phyloP scores from a whole-genome alignment of 2,113 vertebrate species.

The Aegypius monachus region DNA sequence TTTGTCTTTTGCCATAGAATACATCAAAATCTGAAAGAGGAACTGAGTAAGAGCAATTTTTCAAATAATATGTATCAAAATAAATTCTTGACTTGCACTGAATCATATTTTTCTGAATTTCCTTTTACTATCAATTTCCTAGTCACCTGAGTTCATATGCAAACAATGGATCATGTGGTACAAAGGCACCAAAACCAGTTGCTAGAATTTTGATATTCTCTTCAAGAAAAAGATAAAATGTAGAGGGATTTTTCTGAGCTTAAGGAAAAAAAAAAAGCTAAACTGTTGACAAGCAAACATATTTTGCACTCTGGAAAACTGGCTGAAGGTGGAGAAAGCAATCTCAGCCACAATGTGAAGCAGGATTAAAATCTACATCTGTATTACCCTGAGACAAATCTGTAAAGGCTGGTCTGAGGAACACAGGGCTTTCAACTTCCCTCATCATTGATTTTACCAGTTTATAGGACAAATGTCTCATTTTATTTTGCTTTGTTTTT shows the following conservation, averaged over 20 bases:
- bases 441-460: not conserved
- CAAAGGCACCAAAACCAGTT: not conserved
- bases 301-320: not conserved
- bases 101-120: not conserved
- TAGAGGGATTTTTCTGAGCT: not conserved
- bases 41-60: not conserved
- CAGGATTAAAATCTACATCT: slow-evolving; percentile 24
- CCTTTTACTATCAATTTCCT: not conserved
- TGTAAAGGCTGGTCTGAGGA: not conserved
- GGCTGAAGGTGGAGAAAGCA: not conserved
- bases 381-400: not conserved
- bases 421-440: not conserved
- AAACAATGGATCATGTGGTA: not conserved
- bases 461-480: not conserved
- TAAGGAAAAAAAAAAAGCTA: not conserved
- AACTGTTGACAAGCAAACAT: not conserved
- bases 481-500: not conserved
- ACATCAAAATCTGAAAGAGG: not conserved
- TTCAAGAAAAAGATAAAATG: not conserved
- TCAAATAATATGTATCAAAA: not conserved
- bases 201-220: not conserved
- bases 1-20: not conserved
- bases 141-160: not conserved
- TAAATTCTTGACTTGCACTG: not conserved
- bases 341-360: slow-evolving; percentile 5